These are phyloP conservation scores for Watsonalla binaria DNA, from an alignment of 2,888 invertebrate species.

Conservation along the genomic window DNA sequence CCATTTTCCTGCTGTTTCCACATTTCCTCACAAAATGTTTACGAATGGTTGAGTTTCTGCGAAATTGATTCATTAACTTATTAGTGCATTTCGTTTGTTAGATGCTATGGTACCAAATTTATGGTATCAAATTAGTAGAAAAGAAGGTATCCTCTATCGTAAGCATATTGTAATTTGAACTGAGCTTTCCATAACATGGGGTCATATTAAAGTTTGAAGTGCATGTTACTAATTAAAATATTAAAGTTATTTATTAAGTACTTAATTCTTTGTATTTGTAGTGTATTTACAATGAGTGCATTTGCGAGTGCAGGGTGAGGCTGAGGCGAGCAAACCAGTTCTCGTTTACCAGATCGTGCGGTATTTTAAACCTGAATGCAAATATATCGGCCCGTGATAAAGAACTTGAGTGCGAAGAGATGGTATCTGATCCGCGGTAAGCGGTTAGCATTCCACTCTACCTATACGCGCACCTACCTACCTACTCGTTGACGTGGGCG, in stretches of 20 bases:
- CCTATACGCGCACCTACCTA: not conserved
- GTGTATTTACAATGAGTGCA: constrained; percentile 30
- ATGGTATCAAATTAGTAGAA: too few species aligned
- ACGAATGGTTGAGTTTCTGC: too few species aligned
- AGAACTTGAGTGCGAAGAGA: constrained; percentile 56
- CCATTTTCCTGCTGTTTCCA: constrained; percentile 6
- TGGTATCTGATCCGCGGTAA: constrained; percentile 10
- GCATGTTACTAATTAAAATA: not conserved
- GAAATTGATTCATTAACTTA: too few species aligned
- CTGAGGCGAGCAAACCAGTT: constrained; percentile 64
- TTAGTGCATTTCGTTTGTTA: too few species aligned
- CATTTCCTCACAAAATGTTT: constrained; percentile 5
- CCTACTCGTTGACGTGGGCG: not conserved
- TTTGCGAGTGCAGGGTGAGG: constrained; percentile 41
- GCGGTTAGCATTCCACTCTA: constrained; percentile 3
- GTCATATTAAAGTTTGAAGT: too few species aligned
- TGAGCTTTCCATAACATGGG: too few species aligned
- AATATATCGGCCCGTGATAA: constrained; percentile 65
- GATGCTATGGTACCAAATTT: too few species aligned
- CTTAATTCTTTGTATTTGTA: constrained; percentile 31
- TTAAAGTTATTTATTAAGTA: constrained; percentile 9
- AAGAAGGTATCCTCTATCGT: too few species aligned
- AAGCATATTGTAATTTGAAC: too few species aligned
- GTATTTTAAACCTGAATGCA: constrained; percentile 70
- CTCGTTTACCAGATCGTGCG: constrained; percentile 72